Percentiles rank a stretch among this genome's conserved stretches.
These are phyloP conservation scores for Arctopsyche grandis DNA, from an alignment of 1,140 invertebrate species.

Conservation along the genomic window DNA sequence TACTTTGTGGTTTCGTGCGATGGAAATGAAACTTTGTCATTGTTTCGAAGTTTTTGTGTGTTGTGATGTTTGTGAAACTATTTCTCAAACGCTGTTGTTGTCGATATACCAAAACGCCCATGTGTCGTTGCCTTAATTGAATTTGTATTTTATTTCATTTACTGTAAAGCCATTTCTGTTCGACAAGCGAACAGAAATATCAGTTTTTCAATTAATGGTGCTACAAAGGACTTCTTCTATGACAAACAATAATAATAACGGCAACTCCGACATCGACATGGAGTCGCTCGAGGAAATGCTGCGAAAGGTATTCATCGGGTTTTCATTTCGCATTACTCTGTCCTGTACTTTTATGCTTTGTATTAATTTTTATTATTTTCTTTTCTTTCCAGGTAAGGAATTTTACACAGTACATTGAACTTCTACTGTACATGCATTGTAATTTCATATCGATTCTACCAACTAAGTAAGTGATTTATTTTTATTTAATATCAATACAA, in stretches of 20 bases:
- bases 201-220: constrained; percentile 51
- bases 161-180: background rate
- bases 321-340: background rate
- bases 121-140: background rate
- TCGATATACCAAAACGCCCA: too few species aligned
- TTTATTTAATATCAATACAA: background rate
- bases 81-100: background rate
- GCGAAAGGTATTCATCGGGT: constrained; percentile 72
- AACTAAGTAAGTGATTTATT: background rate
- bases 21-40: background rate
- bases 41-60: background rate
- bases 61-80: background rate
- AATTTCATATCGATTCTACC: too few species aligned
- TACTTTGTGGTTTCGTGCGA: background rate
- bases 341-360: background rate
- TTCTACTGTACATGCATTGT: background rate
- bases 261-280: constrained; percentile 79
- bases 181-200: constrained; percentile 12
- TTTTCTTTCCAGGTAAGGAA: constrained; percentile 32
- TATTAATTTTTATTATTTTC: background rate
- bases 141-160: background rate
- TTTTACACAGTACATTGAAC: constrained; percentile 5
- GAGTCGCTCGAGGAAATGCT: constrained; percentile 85
- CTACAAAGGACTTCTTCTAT: constrained; percentile 61
- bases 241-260: constrained; percentile 67